These are phyloP conservation scores for Ophioninae sp. DNA, from an alignment of 2,888 invertebrate species.

Conservation along the genomic window DNA sequence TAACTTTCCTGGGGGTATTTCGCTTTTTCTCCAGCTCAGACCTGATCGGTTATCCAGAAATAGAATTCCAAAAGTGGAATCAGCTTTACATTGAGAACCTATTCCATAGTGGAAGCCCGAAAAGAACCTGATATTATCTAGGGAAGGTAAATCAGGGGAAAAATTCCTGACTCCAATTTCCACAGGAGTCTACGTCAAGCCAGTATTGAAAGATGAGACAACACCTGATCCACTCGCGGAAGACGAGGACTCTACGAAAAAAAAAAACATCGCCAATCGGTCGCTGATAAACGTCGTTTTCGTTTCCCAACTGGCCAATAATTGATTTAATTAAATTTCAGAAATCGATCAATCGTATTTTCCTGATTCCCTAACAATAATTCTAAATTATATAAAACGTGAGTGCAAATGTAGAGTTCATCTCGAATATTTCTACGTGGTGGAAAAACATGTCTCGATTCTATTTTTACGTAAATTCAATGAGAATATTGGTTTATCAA, in stretches of 20 bases:
- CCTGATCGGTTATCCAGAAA: too few species aligned
- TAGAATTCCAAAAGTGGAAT: too few species aligned
- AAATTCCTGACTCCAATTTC: not conserved
- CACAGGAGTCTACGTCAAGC: not conserved
- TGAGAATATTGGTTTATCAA: slow-evolving; percentile 21
- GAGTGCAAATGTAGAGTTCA: slow-evolving; percentile 7
- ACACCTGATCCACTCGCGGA: not conserved
- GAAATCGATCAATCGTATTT: not conserved
- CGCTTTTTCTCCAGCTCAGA: too few species aligned
- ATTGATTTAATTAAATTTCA: not conserved
- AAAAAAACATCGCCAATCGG: not conserved
- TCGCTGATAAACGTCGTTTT: not conserved
- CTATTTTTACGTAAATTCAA: slow-evolving; percentile 8
- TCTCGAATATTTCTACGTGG: slow-evolving; percentile 25
- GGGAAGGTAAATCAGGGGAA: too few species aligned
- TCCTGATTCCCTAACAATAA: not conserved
- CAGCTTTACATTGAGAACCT: too few species aligned
- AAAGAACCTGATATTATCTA: too few species aligned
- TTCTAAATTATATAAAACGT: not conserved
- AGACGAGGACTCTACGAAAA: not conserved
- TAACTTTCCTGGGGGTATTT: too few species aligned
- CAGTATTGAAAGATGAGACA: not conserved
- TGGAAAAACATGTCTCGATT: not conserved
- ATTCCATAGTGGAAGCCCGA: too few species aligned
- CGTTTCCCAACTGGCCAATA: not conserved